Evolutionary conservation across 2,797 vertebrate species (phyloP).

Genomic region (Phataginus tetradactyla): DNA sequence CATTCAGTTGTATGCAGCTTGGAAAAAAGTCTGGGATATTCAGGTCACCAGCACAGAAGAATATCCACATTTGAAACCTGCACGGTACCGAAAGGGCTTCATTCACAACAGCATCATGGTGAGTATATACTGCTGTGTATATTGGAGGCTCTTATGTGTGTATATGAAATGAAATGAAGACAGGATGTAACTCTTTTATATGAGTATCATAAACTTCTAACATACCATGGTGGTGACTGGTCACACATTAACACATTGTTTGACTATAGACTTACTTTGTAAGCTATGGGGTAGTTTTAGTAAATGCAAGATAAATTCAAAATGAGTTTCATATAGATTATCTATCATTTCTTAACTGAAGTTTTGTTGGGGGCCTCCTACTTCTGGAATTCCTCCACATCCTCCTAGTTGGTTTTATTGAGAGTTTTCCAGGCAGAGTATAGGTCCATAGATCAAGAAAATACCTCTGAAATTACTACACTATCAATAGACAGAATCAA

Average conservation of each 20-base stretch:
- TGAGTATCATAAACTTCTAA: background rate
- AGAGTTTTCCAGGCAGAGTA: background rate
- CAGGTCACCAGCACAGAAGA: conserved; percentile 98
- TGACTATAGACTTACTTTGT: background rate
- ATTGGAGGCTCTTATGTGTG: background rate
- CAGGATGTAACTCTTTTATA: background rate
- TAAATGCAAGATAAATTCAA: background rate
- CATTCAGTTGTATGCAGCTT: conserved; percentile 96
- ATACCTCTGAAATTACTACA: background rate
- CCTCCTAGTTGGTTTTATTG: background rate
- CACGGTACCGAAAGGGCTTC: conserved; percentile 97
- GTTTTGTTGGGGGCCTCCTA: background rate
- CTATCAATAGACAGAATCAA: background rate
- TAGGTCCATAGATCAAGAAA: background rate
- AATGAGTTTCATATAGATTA: background rate
- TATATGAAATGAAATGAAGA: background rate
- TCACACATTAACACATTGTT: background rate
- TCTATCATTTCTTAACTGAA: background rate
- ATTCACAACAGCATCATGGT: conserved; percentile 98
- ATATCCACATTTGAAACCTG: conserved; percentile 98
- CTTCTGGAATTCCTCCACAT: background rate
- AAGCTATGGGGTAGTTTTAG: background rate
- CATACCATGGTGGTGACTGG: background rate
- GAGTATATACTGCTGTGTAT: conserved; percentile 24
- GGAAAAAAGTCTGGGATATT: conserved; percentile 97